Percentiles rank a stretch among this genome's conserved stretches.
These are phyloP conservation scores for Ecliptopera silaceata DNA, from an alignment of 2,888 invertebrate species.

Conservation along the genomic window DNA sequence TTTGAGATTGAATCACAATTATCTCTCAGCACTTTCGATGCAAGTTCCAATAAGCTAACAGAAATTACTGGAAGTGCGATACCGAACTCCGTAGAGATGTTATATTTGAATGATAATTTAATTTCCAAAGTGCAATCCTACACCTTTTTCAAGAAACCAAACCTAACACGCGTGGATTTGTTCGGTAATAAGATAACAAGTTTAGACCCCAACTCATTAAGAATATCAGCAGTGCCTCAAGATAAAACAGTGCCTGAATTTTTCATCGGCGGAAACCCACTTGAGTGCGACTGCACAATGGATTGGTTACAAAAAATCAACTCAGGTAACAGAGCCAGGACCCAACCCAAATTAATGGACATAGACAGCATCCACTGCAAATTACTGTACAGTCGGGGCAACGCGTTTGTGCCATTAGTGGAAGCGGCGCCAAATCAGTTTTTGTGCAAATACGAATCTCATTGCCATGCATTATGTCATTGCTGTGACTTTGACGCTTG, in stretches of 20 bases:
- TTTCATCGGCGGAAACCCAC: slow-evolving; percentile 92
- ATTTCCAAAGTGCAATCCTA: slow-evolving; percentile 93
- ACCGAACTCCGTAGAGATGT: slow-evolving; percentile 91
- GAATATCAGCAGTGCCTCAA: slow-evolving; percentile 89
- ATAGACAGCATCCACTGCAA: slow-evolving; percentile 92
- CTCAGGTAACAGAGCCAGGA: slow-evolving; percentile 87
- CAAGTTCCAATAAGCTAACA: slow-evolving; percentile 90
- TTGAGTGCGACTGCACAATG: slow-evolving; percentile 95
- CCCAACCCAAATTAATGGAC: slow-evolving; percentile 92
- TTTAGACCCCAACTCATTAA: slow-evolving; percentile 88
- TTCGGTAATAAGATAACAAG: slow-evolving; percentile 91
- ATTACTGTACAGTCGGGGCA: slow-evolving; percentile 89
- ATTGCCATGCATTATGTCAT: slow-evolving; percentile 93
- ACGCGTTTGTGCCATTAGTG: slow-evolving; percentile 88
- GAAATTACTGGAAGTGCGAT: slow-evolving; percentile 92
- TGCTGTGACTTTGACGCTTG: slow-evolving; percentile 96
- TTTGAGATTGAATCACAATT: slow-evolving; percentile 92
- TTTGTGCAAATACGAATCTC: slow-evolving; percentile 91
- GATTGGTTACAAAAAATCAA: slow-evolving; percentile 94
- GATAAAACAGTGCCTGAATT: slow-evolving; percentile 90
- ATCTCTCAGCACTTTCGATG: slow-evolving; percentile 91
- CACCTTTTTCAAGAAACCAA: slow-evolving; percentile 93
- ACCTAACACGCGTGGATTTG: slow-evolving; percentile 91
- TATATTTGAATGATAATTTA: slow-evolving; percentile 90
- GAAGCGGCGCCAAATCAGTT: slow-evolving; percentile 92